phyloP scores from a whole-genome alignment of 2,888 invertebrate species.

The Gari tellinella region DNA sequence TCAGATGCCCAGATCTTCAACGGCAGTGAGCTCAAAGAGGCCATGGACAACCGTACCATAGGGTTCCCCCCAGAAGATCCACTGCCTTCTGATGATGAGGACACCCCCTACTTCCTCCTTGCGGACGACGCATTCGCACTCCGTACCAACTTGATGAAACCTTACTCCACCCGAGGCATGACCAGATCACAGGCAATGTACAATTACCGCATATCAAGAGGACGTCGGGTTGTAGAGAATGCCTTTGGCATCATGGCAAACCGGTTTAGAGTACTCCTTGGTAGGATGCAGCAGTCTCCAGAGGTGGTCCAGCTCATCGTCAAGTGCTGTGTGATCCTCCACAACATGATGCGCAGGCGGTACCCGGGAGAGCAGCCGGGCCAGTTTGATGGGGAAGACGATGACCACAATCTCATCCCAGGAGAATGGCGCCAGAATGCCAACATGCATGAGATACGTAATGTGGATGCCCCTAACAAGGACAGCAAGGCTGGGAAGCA shows the following conservation, averaged over 20 bases:
- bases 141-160: too few relatives aligned
- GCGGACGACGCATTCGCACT: background rate
- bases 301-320: slow-evolving; percentile 18
- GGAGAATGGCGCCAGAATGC: slow-evolving; percentile 15
- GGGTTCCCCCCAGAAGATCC: slow-evolving; percentile 2
- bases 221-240: slow-evolving; percentile 59
- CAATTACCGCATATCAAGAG: slow-evolving; percentile 61
- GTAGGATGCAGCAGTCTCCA: too few relatives aligned
- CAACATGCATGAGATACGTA: slow-evolving; percentile 24
- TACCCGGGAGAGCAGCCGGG: too few relatives aligned
- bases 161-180: slow-evolving; percentile 20
- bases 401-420: slow-evolving; percentile 7
- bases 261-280: too few relatives aligned
- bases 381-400: slow-evolving; percentile 6
- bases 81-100: background rate
- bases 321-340: slow-evolving; percentile 36
- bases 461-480: slow-evolving; percentile 15
- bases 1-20: too few relatives aligned
- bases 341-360: slow-evolving; percentile 48
- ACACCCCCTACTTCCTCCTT: background rate
- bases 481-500: slow-evolving; percentile 20
- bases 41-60: too few relatives aligned
- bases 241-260: slow-evolving; percentile 63
- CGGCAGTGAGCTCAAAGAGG: too few relatives aligned
- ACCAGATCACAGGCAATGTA: slow-evolving; percentile 55